A percentile compares a stretch with the other conserved stretches of the same genome.
phyloP scores from a whole-genome alignment of 53 echinoderm and acorn worm genomes.

The Crossaster papposus region DNA sequence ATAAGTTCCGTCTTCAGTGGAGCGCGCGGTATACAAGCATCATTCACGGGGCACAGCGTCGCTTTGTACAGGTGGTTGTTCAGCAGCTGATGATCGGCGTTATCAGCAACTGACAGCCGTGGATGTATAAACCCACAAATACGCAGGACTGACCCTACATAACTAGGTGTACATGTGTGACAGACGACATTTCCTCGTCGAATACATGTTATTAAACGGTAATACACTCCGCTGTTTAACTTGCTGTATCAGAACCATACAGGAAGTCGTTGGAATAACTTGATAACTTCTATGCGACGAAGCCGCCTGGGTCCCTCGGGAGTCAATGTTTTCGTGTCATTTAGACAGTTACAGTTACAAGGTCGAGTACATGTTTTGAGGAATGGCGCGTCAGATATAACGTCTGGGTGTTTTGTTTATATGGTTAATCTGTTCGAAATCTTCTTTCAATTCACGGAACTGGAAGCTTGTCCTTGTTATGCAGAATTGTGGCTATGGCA shows the following conservation, averaged over 20 bases:
- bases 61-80: slow-evolving; percentile 37
- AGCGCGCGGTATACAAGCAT: neutral
- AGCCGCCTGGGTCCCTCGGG: neutral
- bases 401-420: neutral
- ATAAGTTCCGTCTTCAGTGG: neutral
- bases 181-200: neutral
- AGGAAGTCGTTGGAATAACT: slow-evolving; percentile 48
- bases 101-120: slow-evolving; percentile 33
- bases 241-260: slow-evolving; percentile 28
- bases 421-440: too few species aligned
- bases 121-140: neutral
- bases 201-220: neutral
- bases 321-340: neutral
- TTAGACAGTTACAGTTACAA: neutral
- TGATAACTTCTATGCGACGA: slow-evolving; percentile 25
- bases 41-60: neutral
- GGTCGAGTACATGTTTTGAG: neutral
- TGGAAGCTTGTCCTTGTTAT: neutral
- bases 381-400: neutral
- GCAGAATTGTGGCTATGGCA: neutral
- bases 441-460: neutral
- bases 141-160: neutral
- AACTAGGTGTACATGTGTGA: too few species aligned
- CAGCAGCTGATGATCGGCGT: neutral
- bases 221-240: neutral